phyloP scores from a whole-genome alignment of 1,140 invertebrate genomes.

The Ceratitis capitata region DNA sequence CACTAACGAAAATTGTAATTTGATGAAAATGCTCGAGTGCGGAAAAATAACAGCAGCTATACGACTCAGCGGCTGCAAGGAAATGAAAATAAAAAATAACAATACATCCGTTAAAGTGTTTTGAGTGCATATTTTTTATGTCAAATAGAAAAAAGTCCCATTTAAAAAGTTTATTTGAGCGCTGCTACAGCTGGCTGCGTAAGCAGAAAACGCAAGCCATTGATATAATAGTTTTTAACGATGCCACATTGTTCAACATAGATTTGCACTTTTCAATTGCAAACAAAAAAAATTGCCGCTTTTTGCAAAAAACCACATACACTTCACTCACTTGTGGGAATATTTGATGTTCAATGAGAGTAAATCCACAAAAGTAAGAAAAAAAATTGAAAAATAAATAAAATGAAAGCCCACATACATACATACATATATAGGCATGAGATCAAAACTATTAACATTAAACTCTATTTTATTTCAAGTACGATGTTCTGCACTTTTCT shows the following conservation, averaged over 20 bases:
- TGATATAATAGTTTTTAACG: slow-evolving; percentile 19
- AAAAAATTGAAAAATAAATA: neutral
- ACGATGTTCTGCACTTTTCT: neutral
- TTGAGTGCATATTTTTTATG: neutral
- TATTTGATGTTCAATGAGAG: neutral
- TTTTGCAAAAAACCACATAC: slow-evolving; percentile 14
- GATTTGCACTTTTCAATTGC: slow-evolving; percentile 27
- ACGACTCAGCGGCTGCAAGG: neutral
- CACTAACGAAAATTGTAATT: slow-evolving; percentile 32
- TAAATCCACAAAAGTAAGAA: neutral
- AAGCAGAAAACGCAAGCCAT: neutral
- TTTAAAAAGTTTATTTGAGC: neutral
- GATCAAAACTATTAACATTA: neutral
- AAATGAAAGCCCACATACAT: neutral
- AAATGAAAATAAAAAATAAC: neutral
- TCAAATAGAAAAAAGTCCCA: neutral
- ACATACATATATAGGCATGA: no score
- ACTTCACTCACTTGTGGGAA: slow-evolving; percentile 25
- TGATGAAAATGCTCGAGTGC: slow-evolving; percentile 25
- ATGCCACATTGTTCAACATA: slow-evolving; percentile 1
- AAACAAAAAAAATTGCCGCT: neutral
- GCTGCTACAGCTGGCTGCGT: neutral
- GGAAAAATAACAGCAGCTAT: slow-evolving; percentile 1
- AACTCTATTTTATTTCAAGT: neutral
- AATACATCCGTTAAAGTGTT: neutral